Evolutionary conservation across 2,888 invertebrate genomes (phyloP).

Genomic region (Orchesella flavescens): DNA sequence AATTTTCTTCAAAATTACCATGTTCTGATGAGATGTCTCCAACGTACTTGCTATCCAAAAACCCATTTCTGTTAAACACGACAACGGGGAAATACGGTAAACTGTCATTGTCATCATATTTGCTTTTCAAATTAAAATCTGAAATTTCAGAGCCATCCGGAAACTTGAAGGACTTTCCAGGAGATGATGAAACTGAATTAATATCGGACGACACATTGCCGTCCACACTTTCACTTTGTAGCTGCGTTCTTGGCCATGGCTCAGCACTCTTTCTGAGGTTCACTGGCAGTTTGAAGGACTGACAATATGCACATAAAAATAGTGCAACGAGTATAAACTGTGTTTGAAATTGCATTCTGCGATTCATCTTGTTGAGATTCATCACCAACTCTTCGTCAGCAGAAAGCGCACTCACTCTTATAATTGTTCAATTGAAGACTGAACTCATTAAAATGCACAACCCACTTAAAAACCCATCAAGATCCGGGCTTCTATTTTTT

Average conservation of each 20-base stretch:
- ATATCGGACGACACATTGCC: neutral
- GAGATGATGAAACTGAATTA: neutral
- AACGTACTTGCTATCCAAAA: neutral
- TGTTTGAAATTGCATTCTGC: neutral
- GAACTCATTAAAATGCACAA: neutral
- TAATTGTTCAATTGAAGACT: neutral
- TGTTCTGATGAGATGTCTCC: neutral
- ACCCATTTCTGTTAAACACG: conserved; percentile 7
- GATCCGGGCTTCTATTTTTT: conserved; percentile 1
- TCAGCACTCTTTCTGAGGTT: neutral
- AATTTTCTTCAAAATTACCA: neutral
- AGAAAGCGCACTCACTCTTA: neutral
- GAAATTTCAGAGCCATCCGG: neutral
- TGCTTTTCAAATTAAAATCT: neutral
- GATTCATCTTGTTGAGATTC: neutral
- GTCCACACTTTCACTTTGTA: neutral
- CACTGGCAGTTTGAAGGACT: conserved; percentile 25
- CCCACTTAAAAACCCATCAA: neutral
- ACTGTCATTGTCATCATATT: neutral
- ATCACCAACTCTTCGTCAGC: neutral
- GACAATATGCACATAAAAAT: neutral
- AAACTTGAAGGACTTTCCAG: conserved; percentile 6
- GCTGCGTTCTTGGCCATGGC: conserved; percentile 2
- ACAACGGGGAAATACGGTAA: neutral
- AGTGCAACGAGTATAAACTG: neutral